Base-by-base conservation (phyloP, 2,888 invertebrate genomes). In the Nyleta sp. region DNA sequence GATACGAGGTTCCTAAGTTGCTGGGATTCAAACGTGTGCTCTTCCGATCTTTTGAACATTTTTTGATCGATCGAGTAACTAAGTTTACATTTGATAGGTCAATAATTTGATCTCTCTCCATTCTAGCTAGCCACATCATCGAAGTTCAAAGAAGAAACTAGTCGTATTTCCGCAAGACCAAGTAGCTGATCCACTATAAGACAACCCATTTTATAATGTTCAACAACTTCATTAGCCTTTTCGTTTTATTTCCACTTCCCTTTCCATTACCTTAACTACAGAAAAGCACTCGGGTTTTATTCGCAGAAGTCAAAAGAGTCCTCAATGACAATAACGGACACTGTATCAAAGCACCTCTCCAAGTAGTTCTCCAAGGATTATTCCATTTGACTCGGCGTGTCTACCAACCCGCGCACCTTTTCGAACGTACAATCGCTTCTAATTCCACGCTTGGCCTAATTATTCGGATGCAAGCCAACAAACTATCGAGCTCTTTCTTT, bases 291-390 rank as follows among this genome's bases (percentile, higher is more conserved):
- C 62, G 48, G 46, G 62, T 48, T 72, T 72, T 50, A 57, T 57
- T 72, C 50, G 50, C 38, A 57, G 44, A 33, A 64, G 46, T 72
- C 65, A 65, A 73, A 73, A 65, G 65, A 59, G 52, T 67, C 60
- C 67, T 60, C 50, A 59, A 52, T 44, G 52, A 60, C 53, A 74
- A 74, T 74, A 74, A 33, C 60, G 59, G 64, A 62, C 73, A 65
- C 73, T 73, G 38, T 62, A 72, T 65, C 65, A 73, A 73, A 65
- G 52, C 59, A n/a, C 35, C 33, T 31, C 33, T 38, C 17, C 22
- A 40, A 72, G 31, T 48, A 18, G 38, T 48, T 48, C 62, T 64
- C 31, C 40, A 55, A 72, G 48, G 72, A 71, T 46, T 53, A 53
- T 62, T 71, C 46, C 62, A 62, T 53, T 71, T 44, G 60, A 18